Base-by-base conservation (phyloP, 2,113 vertebrate genomes). In the Tiliqua scincoides region DNA sequence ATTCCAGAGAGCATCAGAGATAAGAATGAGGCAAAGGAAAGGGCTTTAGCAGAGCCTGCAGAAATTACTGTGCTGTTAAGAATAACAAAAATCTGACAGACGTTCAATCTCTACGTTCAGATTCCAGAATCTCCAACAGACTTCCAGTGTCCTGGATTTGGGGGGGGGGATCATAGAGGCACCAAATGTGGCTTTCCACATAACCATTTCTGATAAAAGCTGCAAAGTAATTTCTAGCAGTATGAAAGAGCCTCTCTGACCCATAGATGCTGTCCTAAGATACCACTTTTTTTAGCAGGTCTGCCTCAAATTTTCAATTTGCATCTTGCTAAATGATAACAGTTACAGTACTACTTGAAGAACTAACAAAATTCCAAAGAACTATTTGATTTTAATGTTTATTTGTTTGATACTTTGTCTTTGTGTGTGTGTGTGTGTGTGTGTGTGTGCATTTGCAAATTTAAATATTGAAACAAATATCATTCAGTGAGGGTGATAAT, bases 1-100 rank as follows among this genome's bases (percentile, higher is more conserved):
- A 89, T 89, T 87, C 84, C 54, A 68, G 79, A 85, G 80, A 83
- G 10, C 32, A 52, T 18, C 67, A 91, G 74, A 83, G 81, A 86
- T 63, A 77, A 84, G 57, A 87, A 54, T 65, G 72, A 20, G 21
- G 78, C 54, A 1, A 30, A 67, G 35, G 30, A 85, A 74, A 74
- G 27, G 37, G 76, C 0, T 87, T n/a, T 59, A 85, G 82, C 52
- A 70, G 82, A 89, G 35, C 54, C 84, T 3, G 14, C 40, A 78
- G 9, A 63, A 67, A 72, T 63, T 68, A 37, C 18, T 61, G 40
- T 30, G 85, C 68, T 86, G 48, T 71, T 63, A 72, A 80, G 57
- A 63, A 79, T 85, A 72, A 86, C 70, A 81, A 81, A 62, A 73
- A 35, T 71, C 74, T 86, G n/a, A 32, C 23, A 57, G 78, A 86